Evolutionary conservation across 2,888 invertebrate species (phyloP), one percentile per base, ranked within the genome.

Genomic region (Lithophane socia): DNA sequence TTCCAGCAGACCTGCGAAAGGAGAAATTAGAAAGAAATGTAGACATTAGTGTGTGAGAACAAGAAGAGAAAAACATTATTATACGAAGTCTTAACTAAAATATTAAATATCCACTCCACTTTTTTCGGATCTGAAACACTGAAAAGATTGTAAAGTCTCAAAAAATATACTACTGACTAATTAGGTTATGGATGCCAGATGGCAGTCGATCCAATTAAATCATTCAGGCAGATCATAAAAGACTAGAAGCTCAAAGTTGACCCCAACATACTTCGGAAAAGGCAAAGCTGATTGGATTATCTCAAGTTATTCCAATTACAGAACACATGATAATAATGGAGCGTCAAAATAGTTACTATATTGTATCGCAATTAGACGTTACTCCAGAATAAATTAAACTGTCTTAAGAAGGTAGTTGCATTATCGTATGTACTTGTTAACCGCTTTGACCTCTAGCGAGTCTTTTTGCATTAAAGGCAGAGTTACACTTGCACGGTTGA

Each of bases 301-400:
- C 73, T 63, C 63, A 56, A 73, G 78, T 67, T 42, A 52, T 83
- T 63, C 61, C 54, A 83, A 67, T 70, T 65, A 67, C n/a, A 49
- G 29, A 56, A 42, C 42, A 73, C 29, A 49, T 66, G 54, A 60
- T 73, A 69, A 81, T 81, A 82, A 82, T 58, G 68, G 71, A 60
- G 67, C 58, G 70, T 69, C 54, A 71, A 80, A 77, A 77, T 80
- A 75, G 56, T 77, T 77, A 52, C 21, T 21, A 37, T 21, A 76
- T 68, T 66, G 37, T 72, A 73, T 64, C 10, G 74, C 73, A 82
- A 84, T 88, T 83, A 89, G 67, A 85, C 18, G 52, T 75, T 83
- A 76, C 76, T 88, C 83, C 58, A 84, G 80, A 87, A 86, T 88
- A 88, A 90, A 88, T 90, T 85, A 87, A 90, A 84, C 86, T 88